These are phyloP conservation scores for Epistrophe grossulariae DNA, from an alignment of 2,888 invertebrate genomes.

Conservation along the genomic window DNA sequence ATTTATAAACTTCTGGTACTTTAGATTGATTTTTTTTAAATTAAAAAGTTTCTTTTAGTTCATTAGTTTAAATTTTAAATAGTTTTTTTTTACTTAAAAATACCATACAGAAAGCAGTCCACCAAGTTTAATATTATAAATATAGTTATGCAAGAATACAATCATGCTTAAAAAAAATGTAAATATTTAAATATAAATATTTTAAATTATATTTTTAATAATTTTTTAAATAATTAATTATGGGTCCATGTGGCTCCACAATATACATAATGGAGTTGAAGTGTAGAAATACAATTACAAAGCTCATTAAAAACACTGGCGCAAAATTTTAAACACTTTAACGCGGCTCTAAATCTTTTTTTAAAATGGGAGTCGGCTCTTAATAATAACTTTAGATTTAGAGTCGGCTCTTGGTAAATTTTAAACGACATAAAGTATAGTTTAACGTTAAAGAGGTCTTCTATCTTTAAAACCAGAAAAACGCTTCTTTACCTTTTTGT, in stretches of 20 bases:
- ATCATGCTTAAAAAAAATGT: slow-evolving; percentile 13
- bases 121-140: slow-evolving; percentile 12
- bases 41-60: not conserved
- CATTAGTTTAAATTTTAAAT: slow-evolving; percentile 2
- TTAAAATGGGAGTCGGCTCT: too few species aligned
- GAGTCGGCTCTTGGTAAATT: too few species aligned
- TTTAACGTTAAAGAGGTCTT: too few species aligned
- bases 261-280: not conserved
- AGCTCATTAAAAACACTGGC: not conserved
- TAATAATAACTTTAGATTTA: too few species aligned
- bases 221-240: slow-evolving; percentile 2
- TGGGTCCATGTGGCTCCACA: slow-evolving; percentile 15
- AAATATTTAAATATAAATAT: not conserved
- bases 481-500: too few species aligned
- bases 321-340: too few species aligned
- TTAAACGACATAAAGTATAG: too few species aligned
- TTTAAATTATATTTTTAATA: not conserved
- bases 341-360: too few species aligned
- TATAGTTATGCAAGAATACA: not conserved
- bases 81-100: not conserved
- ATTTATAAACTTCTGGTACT: not conserved
- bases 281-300: too few species aligned
- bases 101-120: slow-evolving; percentile 51
- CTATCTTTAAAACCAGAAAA: too few species aligned
- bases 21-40: slow-evolving; percentile 14